These are phyloP conservation scores for Hydropsyche betteni DNA, from an alignment of 2,888 invertebrate species.

Conservation along the genomic window DNA sequence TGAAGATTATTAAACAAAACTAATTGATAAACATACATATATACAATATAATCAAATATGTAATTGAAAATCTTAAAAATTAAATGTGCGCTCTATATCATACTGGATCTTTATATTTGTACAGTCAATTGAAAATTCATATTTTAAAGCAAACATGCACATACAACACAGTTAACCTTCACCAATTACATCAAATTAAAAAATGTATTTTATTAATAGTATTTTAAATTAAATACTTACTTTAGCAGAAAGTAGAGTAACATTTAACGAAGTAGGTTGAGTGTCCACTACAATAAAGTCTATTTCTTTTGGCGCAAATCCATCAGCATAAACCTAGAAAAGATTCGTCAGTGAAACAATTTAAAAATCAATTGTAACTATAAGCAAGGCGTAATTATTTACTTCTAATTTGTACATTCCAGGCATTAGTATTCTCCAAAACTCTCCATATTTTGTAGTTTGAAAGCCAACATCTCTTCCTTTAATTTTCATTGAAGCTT, in stretches of 20 bases:
- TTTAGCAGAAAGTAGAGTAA: slow-evolving; percentile 81
- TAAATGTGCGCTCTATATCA: slow-evolving; percentile 3
- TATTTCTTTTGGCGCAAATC: slow-evolving; percentile 82
- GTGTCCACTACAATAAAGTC: slow-evolving; percentile 88
- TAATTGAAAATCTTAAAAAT: neutral
- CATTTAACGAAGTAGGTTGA: slow-evolving; percentile 85
- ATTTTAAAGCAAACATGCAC: neutral
- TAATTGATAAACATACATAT: slow-evolving; percentile 16
- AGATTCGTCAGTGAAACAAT: slow-evolving; percentile 42
- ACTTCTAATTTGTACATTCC: slow-evolving; percentile 88
- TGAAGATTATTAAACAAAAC: slow-evolving; percentile 32
- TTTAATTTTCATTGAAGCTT: slow-evolving; percentile 80
- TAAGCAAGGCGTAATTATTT: slow-evolving; percentile 56
- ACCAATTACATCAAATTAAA: slow-evolving; percentile 10
- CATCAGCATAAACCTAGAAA: slow-evolving; percentile 81
- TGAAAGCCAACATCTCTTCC: slow-evolving; percentile 86
- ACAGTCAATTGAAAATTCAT: neutral
- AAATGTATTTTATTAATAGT: neutral
- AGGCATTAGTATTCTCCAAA: slow-evolving; percentile 90
- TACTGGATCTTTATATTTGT: neutral
- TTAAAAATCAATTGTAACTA: slow-evolving; percentile 38
- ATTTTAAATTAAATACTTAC: slow-evolving; percentile 63
- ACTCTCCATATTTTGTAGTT: slow-evolving; percentile 91
- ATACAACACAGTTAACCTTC: neutral
- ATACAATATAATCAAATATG: neutral